phyloP scores from a whole-genome alignment of 37 sponge, comb jelly and placozoan genomes.

The Geodia barretti region DNA sequence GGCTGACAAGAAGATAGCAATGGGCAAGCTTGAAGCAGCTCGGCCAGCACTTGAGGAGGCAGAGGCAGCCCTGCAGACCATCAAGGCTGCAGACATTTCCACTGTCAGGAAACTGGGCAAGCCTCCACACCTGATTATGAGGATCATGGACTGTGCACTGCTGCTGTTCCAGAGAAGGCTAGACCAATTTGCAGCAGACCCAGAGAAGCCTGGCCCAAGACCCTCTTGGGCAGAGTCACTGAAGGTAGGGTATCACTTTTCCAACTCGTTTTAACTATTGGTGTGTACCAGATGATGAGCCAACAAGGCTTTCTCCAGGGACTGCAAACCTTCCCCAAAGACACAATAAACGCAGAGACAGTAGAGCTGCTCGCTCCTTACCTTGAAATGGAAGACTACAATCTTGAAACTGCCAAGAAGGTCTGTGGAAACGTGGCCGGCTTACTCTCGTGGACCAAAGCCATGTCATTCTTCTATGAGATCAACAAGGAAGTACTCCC shows the following conservation, averaged over 20 bases:
- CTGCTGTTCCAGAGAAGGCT: constrained; percentile 88
- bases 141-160: constrained; percentile 97
- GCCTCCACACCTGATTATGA: constrained; percentile 99
- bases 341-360: constrained; percentile 95
- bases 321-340: constrained; percentile 86
- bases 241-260: constrained; percentile 28
- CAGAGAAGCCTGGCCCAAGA: constrained; percentile 87
- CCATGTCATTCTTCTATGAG: constrained; percentile 92
- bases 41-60: constrained; percentile 97
- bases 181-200: constrained; percentile 77
- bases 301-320: constrained; percentile 80
- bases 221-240: constrained; percentile 98
- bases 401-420: constrained; percentile 90
- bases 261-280: background rate
- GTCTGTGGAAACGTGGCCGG: constrained; percentile 99
- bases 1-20: constrained; percentile 92
- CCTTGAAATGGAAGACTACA: constrained; percentile 92
- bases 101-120: constrained; percentile 95
- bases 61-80: constrained; percentile 94
- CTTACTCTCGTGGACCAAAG: constrained; percentile 92
- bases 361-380: constrained; percentile 93
- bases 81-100: constrained; percentile 95
- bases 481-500: constrained; percentile 99
- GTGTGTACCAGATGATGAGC: constrained; percentile 72
- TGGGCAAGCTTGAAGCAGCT: constrained; percentile 88